Conservation (phyloP, 1,140 invertebrate species). For the Oedothorax gibbosus region DNA sequence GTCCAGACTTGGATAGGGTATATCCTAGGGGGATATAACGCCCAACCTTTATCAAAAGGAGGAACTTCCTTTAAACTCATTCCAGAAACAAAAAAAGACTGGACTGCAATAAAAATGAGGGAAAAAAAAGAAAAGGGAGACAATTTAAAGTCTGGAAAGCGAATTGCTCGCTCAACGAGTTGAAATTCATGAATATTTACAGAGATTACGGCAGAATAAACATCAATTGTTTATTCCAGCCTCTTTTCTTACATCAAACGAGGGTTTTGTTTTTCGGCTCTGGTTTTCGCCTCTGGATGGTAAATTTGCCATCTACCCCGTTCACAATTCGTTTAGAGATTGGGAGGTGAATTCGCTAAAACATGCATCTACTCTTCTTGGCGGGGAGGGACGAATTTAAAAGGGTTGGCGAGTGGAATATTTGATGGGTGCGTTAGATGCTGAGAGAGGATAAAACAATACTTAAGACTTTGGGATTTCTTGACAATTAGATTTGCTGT, state of each 20-base stretch:
- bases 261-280: constrained; percentile 1
- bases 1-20: constrained; percentile 26
- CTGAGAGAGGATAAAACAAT: no score
- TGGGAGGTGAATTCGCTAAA: constrained; percentile 3
- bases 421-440: no score
- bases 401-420: no score
- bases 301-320: constrained; percentile 33
- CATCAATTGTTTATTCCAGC: constrained; percentile 59
- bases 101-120: constrained; percentile 38
- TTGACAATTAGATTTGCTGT: no score
- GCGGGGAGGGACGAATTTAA: no score
- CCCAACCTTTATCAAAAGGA: constrained; percentile 24
- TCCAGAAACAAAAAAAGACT: constrained; percentile 29
- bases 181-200: constrained; percentile 60
- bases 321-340: constrained; percentile 16
- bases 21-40: constrained; percentile 31
- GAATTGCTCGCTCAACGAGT: constrained; percentile 47
- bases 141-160: constrained; percentile 53
- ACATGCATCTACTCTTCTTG: constrained; percentile 20
- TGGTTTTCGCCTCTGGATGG: neutral
- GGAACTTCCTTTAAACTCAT: constrained; percentile 43
- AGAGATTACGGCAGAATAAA: constrained; percentile 56
- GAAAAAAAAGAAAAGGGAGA: constrained; percentile 44
- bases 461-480: no score
- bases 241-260: constrained; percentile 44